Evolutionary conservation across 2,113 vertebrate species (phyloP), one percentile per base, ranked within the genome.

Genomic region (Aspidoscelis tigris): DNA sequence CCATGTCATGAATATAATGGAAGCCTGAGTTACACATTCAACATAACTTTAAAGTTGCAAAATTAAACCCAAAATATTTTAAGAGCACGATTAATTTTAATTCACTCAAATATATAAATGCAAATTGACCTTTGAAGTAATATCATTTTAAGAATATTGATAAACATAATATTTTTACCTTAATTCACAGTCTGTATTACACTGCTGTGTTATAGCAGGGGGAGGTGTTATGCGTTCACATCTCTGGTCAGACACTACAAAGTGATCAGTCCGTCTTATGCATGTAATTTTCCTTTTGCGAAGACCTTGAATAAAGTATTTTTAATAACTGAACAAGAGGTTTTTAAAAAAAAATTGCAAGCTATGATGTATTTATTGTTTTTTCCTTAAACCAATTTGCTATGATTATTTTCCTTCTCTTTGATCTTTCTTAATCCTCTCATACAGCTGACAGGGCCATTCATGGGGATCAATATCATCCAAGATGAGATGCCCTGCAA

Each of bases 111-210:
- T 82, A 83, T 65, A 8, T 90, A 58, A 50, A 50, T 43, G 1
- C 73, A 7, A 18, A 58, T 14, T 16, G 33, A 82, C 66, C 16
- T 86, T 74, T 83, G 84, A 6, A 1, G 0, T 7, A 82, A 61
- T 16, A 81, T 1, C 18, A 61, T 61, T 61, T 14, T 18, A 61
- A 61, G 18, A 61, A 61, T 18, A 18, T 12, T 55, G 16, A 14
- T 61, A 18, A 61, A 61, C 12, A 77, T 84, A 81, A 33, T 91
- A 93, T 82, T 83, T 84, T 92, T 94, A 99, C 98, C 98, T 98
- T 94, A 99, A 94, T 93, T 99, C 97, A 95, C 98, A 99, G 73
- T 99, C 97, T 10, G 91, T 90, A 89, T 98, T 99, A 93, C 98
- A 99, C 41, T 95, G 93, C 92, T 99, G 97, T 26, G 91, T 95